Base-by-base conservation (phyloP, 2,888 invertebrate genomes). In the Eustalomyia histrio region DNA sequence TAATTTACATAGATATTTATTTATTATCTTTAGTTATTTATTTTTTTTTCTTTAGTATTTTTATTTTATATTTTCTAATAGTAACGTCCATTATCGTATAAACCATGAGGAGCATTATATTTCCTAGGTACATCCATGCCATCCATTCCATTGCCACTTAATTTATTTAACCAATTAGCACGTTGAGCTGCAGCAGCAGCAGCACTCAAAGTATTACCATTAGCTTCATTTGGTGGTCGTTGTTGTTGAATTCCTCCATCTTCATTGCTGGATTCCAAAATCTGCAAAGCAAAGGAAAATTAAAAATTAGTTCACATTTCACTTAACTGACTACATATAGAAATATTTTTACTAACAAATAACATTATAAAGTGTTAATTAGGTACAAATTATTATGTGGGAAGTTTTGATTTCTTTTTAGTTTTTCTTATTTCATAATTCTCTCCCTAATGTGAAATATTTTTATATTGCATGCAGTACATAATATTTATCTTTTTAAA, bases 251-350 rank as follows among this genome's bases (percentile, higher is more conserved):
- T 84, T 24, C 53, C 72, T 24, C 0, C 67, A 73, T 90, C 89
- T 84, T 90, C 90, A 84, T 88, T 90, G 86, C 90, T 90, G 43
- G 89, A 90, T 83, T 90, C 90, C 83, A 90, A 88, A 83, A 90
- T 90, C 90, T 90, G 86, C 83, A 87, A 86, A 81, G n/a, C 14
- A 68, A n/a, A 47, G 18, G 12, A 74, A 6, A 64, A 57, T 47
- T 78, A 12, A 29, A 35, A 63, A 57, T 57, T 67, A 63, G 29
- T 72, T 63, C 53, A 53, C 60, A 57, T 3, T 35, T 60, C 29
- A 3, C 39, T 39, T 3, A 39, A 39, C 39, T 39, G 12, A 39
- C 39, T 12, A 39, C 39, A n/a, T n/a, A n/a, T n/a, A 39, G 14
- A 29, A 29, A 29, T 29, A 29, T 29, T 29, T 29, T 29, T 6